These are phyloP conservation scores for Alitta virens DNA, from an alignment of 2,888 invertebrate genomes.

Conservation along the genomic window DNA sequence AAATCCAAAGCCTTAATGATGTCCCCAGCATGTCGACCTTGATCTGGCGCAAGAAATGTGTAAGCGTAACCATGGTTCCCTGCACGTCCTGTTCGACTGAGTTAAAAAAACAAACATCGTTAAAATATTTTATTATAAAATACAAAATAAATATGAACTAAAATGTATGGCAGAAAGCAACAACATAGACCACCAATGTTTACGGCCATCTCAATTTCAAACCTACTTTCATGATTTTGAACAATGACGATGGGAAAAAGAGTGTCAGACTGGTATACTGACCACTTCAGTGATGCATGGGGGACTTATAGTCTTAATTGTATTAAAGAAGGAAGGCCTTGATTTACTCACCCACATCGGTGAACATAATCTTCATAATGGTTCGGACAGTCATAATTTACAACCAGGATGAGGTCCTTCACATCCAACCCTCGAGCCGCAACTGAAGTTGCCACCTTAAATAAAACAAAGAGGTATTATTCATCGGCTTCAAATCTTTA, in stretches of 20 bases:
- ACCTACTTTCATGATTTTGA: not conserved
- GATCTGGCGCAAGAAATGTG: constrained; percentile 94
- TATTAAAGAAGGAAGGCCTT: too few relatives aligned
- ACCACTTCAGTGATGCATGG: too few relatives aligned
- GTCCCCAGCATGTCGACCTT: constrained; percentile 90
- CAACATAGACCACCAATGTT: too few relatives aligned
- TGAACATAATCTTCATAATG: constrained; percentile 99
- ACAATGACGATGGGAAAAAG: too few relatives aligned
- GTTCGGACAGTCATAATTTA: constrained; percentile 99
- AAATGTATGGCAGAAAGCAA: too few relatives aligned
- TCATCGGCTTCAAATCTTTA: too few relatives aligned
- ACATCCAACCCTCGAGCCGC: constrained; percentile 98
- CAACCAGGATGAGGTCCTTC: constrained; percentile 92
- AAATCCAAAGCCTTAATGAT: constrained; percentile 87
- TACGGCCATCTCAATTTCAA: not conserved
- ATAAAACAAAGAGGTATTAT: constrained; percentile 10
- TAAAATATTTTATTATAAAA: not conserved
- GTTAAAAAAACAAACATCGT: constrained; percentile 22
- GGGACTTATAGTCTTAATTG: too few relatives aligned
- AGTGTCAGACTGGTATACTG: too few relatives aligned
- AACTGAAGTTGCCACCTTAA: constrained; percentile 87
- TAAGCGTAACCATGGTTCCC: constrained; percentile 97
- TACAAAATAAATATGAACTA: not conserved
- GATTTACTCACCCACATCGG: constrained; percentile 78
- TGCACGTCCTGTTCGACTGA: constrained; percentile 63